These are phyloP conservation scores for Passer domesticus DNA, from an alignment of 2,113 vertebrate genomes.

Conservation along the genomic window DNA sequence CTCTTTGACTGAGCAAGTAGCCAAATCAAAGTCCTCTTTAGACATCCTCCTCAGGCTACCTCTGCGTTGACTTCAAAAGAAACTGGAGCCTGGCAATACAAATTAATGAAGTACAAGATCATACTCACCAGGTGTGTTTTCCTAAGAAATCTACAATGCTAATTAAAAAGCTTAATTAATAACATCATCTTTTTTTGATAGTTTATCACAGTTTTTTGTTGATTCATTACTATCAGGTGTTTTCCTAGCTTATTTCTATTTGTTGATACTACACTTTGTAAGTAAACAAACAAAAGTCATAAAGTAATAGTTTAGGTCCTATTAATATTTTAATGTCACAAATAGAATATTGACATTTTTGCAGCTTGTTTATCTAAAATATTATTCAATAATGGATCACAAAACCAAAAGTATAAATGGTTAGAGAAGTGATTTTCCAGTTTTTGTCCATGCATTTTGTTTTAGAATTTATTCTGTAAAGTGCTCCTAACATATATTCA, in stretches of 20 bases:
- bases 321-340: not conserved
- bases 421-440: not conserved
- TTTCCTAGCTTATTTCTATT: not conserved
- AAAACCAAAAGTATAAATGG: not conserved
- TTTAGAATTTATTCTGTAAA: not conserved
- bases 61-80: not conserved
- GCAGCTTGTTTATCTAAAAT: not conserved
- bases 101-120: not conserved
- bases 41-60: not conserved
- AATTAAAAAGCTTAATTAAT: not conserved
- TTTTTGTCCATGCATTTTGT: not conserved
- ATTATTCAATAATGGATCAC: not conserved
- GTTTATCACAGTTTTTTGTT: not conserved
- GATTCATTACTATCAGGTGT: not conserved
- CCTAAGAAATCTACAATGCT: not conserved
- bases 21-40: not conserved
- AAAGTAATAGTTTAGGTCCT: not conserved
- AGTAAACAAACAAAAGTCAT: not conserved
- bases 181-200: not conserved
- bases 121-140: not conserved
- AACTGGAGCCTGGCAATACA: not conserved
- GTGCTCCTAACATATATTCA: not conserved
- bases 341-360: not conserved
- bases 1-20: not conserved
- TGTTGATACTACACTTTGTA: not conserved